These are phyloP conservation scores for Amazona finschi DNA, from an alignment of 2,797 vertebrate genomes.

Conservation along the genomic window DNA sequence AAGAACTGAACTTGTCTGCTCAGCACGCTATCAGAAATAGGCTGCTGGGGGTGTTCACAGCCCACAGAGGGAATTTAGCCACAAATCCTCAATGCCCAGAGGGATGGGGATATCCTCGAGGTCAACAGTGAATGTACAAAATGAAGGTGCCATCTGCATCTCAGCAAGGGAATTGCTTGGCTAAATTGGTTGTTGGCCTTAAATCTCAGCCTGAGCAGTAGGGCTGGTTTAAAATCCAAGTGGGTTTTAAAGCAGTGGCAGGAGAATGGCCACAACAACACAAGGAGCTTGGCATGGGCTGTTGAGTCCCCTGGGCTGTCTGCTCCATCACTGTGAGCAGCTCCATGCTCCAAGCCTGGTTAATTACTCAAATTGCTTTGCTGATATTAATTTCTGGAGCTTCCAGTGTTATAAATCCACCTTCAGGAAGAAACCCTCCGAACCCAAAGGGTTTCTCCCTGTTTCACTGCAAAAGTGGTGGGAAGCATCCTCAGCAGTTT, in stretches of 20 bases:
- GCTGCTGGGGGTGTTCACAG: background rate
- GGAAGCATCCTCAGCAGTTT: background rate
- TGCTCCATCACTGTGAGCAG: rapidly evolving
- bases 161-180: background rate
- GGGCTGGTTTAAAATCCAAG: background rate
- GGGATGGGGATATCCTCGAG: background rate
- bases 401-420: background rate
- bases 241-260: background rate
- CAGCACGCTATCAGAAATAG: background rate
- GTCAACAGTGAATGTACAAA: background rate
- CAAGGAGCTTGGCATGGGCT: rapidly evolving
- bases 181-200: background rate
- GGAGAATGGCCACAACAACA: background rate
- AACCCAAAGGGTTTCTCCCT: background rate
- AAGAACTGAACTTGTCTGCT: background rate
- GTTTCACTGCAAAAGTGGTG: rapidly evolving
- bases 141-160: background rate
- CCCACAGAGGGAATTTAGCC: background rate
- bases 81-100: background rate
- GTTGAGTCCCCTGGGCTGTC: background rate
- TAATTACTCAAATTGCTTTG: background rate
- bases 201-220: background rate
- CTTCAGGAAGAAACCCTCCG: background rate
- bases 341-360: rapidly evolving
- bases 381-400: background rate